Conservation (phyloP, 2,113 vertebrate genomes). For the Mohoua ochrocephala region DNA sequence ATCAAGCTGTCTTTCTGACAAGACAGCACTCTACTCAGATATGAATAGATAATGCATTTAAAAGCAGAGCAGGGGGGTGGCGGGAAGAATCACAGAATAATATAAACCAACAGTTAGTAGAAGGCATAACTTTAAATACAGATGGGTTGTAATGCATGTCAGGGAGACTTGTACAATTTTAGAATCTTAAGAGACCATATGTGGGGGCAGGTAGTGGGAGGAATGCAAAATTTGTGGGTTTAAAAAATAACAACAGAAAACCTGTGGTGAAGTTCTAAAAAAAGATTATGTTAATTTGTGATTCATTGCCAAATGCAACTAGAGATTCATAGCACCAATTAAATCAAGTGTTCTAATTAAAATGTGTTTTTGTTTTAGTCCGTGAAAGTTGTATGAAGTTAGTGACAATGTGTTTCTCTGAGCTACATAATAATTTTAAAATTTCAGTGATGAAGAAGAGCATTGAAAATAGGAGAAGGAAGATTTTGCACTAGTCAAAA, state of each 20-base stretch:
- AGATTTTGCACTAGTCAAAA: neutral
- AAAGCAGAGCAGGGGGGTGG: neutral
- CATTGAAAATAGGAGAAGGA: neutral
- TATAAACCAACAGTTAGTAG: neutral
- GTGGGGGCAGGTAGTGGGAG: conserved; percentile 38
- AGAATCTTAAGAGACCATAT: conserved; percentile 39
- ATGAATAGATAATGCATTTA: neutral
- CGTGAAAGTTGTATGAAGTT: neutral
- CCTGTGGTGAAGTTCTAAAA: conserved; percentile 2
- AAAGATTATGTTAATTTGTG: conserved; percentile 43
- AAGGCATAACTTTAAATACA: conserved; percentile 34
- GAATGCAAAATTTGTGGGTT: conserved; percentile 60
- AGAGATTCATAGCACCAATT: neutral
- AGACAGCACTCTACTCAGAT: neutral
- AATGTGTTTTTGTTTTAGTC: conserved; percentile 3
- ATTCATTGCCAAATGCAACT: conserved; percentile 41
- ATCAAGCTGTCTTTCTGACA: neutral
- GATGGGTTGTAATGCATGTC: neutral
- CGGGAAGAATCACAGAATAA: neutral
- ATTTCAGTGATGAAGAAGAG: neutral
- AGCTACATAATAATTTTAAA: neutral
- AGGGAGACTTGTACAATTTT: conserved; percentile 9
- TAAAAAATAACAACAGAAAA: conserved; percentile 65
- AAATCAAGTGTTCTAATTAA: conserved; percentile 32
- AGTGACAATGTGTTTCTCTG: neutral